Evolutionary conservation across 2,113 vertebrate species (phyloP).

Genomic region (Limanda limanda): DNA sequence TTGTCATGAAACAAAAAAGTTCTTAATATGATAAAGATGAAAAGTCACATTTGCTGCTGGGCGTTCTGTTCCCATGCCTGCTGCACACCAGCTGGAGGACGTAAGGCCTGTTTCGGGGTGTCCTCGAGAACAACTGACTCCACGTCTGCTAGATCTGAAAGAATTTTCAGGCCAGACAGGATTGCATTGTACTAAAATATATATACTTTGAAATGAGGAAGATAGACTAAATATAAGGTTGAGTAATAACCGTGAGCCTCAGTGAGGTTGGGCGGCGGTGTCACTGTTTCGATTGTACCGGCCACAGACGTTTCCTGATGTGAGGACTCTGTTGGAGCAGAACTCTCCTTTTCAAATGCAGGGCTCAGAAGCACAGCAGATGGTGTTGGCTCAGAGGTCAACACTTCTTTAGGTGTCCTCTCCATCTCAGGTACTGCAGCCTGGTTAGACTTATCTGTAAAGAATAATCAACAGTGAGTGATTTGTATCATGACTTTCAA

Average conservation of each 20-base stretch:
- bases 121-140: constrained; percentile 88
- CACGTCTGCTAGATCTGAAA: constrained; percentile 86
- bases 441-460: constrained; percentile 59
- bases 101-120: constrained; percentile 48
- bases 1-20: background rate
- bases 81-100: constrained; percentile 66
- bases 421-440: constrained; percentile 24
- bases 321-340: constrained; percentile 28
- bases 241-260: constrained; percentile 63
- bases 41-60: constrained; percentile 62
- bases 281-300: background rate
- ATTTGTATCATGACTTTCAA: background rate
- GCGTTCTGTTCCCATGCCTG: constrained; percentile 86
- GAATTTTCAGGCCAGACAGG: constrained; percentile 10
- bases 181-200: constrained; percentile 3
- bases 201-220: background rate
- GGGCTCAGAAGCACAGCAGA: constrained; percentile 23
- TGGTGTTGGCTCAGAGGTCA: constrained; percentile 12
- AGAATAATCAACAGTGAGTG: background rate
- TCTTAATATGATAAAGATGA: constrained; percentile 6
- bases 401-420: constrained; percentile 18
- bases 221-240: background rate
- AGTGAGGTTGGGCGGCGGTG: constrained; percentile 13
- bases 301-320: constrained; percentile 27
- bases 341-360: constrained; percentile 54